These are phyloP conservation scores for Catocala fraxini DNA, from an alignment of 2,888 invertebrate genomes.

Conservation along the genomic window DNA sequence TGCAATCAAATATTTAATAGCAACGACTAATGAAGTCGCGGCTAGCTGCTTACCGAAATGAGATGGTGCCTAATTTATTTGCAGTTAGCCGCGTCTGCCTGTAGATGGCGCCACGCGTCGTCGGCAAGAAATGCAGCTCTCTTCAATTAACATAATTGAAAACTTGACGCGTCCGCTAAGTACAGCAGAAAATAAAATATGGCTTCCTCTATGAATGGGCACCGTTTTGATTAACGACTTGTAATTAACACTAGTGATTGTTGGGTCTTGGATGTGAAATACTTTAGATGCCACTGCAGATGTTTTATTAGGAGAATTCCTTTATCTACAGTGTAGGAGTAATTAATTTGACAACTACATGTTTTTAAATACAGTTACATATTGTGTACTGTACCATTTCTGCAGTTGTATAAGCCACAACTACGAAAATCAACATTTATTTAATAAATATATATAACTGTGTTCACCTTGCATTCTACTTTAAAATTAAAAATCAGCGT, in stretches of 20 bases:
- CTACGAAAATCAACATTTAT: too few relatives aligned
- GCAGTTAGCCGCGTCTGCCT: slow-evolving; percentile 38
- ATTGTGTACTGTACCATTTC: too few relatives aligned
- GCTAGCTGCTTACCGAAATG: slow-evolving; percentile 25
- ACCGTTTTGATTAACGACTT: slow-evolving; percentile 35
- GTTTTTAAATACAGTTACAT: too few relatives aligned
- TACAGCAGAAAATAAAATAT: slow-evolving; percentile 50
- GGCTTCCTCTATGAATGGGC: slow-evolving; percentile 41
- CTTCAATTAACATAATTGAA: slow-evolving; percentile 72
- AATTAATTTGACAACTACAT: too few relatives aligned
- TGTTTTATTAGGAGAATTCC: background rate
- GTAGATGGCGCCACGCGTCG: slow-evolving; percentile 56
- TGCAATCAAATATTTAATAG: slow-evolving; percentile 8
- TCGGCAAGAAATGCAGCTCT: slow-evolving; percentile 64
- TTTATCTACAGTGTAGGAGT: too few relatives aligned
- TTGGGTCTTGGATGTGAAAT: background rate
- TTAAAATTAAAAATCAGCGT: too few relatives aligned
- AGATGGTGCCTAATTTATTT: slow-evolving; percentile 45
- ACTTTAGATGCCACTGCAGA: background rate
- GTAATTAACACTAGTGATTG: slow-evolving; percentile 16
- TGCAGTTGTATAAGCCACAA: too few relatives aligned
- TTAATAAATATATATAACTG: too few relatives aligned
- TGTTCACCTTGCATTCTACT: too few relatives aligned
- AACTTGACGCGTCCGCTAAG: slow-evolving; percentile 59
- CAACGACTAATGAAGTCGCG: slow-evolving; percentile 26